A percentile compares a stretch with the other conserved stretches of the same genome.
phyloP scores from a whole-genome alignment of 1,140 invertebrate genomes.

The Drosophila asahinai region DNA sequence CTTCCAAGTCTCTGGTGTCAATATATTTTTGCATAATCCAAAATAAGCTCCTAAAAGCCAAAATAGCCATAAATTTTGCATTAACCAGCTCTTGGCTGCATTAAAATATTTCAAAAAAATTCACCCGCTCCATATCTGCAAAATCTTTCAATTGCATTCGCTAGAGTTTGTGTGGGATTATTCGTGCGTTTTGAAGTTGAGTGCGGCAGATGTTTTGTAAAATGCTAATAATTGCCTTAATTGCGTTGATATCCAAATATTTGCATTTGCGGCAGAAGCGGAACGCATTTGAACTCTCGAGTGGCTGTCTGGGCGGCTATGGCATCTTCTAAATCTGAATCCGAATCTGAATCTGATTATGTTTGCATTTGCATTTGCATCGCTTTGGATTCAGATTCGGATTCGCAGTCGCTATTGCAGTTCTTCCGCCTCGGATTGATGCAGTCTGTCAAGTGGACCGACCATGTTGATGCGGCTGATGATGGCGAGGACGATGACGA shows the following conservation, averaged over 20 bases:
- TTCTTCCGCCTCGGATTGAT: constrained; percentile 49
- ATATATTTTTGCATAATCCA: not conserved
- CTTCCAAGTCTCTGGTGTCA: not conserved
- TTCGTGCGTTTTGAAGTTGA: constrained; percentile 29
- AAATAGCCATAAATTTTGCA: constrained; percentile 31
- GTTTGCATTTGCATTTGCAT: constrained; percentile 51
- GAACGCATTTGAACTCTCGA: constrained; percentile 68
- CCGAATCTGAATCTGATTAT: constrained; percentile 56
- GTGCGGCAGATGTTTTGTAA: constrained; percentile 55
- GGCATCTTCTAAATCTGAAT: constrained; percentile 32
- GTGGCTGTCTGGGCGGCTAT: constrained; percentile 39
- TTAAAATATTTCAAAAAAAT: constrained; percentile 21
- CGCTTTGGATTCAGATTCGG: constrained; percentile 3
- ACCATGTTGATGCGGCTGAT: constrained; percentile 31
- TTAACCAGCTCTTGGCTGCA: constrained; percentile 34
- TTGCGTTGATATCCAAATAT: constrained; percentile 62
- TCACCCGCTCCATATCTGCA: constrained; percentile 24
- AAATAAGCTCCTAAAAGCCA: not conserved
- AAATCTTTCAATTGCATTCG: constrained; percentile 47
- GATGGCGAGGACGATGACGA: constrained; percentile 18
- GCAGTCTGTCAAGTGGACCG: constrained; percentile 47
- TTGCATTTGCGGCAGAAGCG: constrained; percentile 42
- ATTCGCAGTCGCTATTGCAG: constrained; percentile 21
- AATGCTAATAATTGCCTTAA: constrained; percentile 67
- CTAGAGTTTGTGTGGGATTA: constrained; percentile 20